Conservation (phyloP, 2,113 vertebrate genomes). For the Semnopithecus entellus region DNA sequence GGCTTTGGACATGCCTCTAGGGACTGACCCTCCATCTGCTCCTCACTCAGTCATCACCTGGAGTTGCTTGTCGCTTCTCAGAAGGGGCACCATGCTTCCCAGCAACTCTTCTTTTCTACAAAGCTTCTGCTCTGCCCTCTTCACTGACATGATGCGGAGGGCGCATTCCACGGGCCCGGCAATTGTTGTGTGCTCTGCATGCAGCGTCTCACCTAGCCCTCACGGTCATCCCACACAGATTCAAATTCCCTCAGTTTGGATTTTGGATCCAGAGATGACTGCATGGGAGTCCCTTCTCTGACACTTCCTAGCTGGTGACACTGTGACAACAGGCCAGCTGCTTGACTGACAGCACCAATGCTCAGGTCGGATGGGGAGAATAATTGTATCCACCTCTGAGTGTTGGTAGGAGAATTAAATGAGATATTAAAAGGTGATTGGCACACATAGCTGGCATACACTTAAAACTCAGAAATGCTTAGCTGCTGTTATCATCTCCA, state of each 20-base stretch:
- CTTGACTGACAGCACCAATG: background rate
- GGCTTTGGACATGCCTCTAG: rapidly evolving
- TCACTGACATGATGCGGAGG: too few species aligned
- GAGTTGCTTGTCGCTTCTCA: too few species aligned
- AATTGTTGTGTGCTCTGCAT: background rate
- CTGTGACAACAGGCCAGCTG: background rate
- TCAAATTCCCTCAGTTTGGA: background rate
- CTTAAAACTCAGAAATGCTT: background rate
- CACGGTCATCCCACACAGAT: rapidly evolving
- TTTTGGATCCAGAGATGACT: background rate
- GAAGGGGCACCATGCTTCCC: background rate
- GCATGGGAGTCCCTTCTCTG: background rate
- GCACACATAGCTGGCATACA: background rate
- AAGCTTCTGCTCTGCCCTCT: background rate
- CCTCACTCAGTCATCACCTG: rapidly evolving
- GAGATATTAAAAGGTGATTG: background rate
- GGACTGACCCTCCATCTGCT: rapidly evolving
- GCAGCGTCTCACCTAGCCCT: background rate
- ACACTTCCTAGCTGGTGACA: background rate
- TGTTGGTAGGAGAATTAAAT: background rate
- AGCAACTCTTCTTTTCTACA: too few species aligned
- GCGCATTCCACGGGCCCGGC: rapidly evolving
- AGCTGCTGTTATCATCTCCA: background rate
- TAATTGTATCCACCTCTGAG: background rate
- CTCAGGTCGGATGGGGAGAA: background rate